Percentiles rank a stretch among this genome's conserved stretches.
Evolutionary conservation across 2,797 vertebrate genomes (phyloP).

Genomic region (Sciurus carolinensis): DNA sequence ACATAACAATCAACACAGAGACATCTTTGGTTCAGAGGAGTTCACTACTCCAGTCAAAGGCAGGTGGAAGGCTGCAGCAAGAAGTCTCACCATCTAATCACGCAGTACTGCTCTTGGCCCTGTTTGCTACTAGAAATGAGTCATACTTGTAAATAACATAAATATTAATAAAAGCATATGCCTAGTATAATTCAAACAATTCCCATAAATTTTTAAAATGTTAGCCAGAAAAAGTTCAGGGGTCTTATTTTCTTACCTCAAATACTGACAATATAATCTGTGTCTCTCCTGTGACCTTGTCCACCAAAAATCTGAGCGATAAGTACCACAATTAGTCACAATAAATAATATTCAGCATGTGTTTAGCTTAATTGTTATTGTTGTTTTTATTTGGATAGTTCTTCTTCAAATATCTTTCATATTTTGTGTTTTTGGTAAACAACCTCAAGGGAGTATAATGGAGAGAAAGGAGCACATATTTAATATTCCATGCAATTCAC

Average conservation of each 20-base stretch:
- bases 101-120: neutral
- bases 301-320: neutral
- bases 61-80: neutral
- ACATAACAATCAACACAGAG: neutral
- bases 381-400: constrained; percentile 40
- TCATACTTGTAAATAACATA: neutral
- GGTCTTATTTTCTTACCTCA: constrained; percentile 23
- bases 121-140: neutral
- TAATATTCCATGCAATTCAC: neutral
- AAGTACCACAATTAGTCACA: neutral
- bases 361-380: constrained; percentile 31
- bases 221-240: neutral
- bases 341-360: neutral
- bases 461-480: neutral
- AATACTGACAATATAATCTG: neutral
- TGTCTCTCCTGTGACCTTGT: neutral
- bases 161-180: neutral
- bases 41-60: neutral
- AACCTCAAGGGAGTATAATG: neutral
- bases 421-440: neutral
- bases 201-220: constrained; percentile 3
- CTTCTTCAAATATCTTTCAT: neutral
- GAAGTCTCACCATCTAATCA: neutral
- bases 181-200: neutral
- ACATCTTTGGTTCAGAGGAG: neutral